phyloP scores from a whole-genome alignment of 2,797 vertebrate species.

The Acanthurus lineatus region DNA sequence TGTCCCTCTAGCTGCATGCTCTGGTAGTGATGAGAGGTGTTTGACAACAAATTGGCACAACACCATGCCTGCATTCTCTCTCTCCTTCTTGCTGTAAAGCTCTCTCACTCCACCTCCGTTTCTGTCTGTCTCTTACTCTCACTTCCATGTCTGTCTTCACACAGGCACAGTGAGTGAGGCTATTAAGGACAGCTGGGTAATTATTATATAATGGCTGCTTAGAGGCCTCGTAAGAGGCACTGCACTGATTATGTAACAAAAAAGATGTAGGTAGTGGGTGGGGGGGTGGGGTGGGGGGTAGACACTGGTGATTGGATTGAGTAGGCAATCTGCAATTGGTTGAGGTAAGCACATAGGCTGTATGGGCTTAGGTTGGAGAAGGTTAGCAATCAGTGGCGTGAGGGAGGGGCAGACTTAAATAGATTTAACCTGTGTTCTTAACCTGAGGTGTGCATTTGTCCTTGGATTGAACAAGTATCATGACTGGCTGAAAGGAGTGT shows the following conservation, averaged over 20 bases:
- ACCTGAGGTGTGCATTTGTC: slow-evolving; percentile 1
- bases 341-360: slow-evolving; percentile 32
- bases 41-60: slow-evolving; percentile 11
- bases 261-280: not conserved
- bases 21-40: slow-evolving; percentile 21
- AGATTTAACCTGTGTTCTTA: slow-evolving; percentile 47
- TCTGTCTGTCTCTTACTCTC: not conserved
- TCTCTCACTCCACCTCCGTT: not conserved
- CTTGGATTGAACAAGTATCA: slow-evolving; percentile 11
- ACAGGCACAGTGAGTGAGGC: slow-evolving; percentile 34
- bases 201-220: slow-evolving; percentile 72
- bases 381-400: slow-evolving; percentile 43
- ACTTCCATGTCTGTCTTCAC: slow-evolving; percentile 20
- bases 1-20: not conserved
- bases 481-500: not conserved
- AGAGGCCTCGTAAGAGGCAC: slow-evolving; percentile 41
- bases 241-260: slow-evolving; percentile 59
- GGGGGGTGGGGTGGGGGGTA: not conserved
- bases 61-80: not conserved
- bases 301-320: slow-evolving; percentile 55
- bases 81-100: slow-evolving; percentile 6
- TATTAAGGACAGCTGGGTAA: slow-evolving; percentile 69
- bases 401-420: slow-evolving; percentile 40
- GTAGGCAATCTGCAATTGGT: slow-evolving; percentile 46
- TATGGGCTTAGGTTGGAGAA: slow-evolving; percentile 39